Base-by-base conservation (phyloP, 2,113 vertebrate species). In the Stegastes partitus region DNA sequence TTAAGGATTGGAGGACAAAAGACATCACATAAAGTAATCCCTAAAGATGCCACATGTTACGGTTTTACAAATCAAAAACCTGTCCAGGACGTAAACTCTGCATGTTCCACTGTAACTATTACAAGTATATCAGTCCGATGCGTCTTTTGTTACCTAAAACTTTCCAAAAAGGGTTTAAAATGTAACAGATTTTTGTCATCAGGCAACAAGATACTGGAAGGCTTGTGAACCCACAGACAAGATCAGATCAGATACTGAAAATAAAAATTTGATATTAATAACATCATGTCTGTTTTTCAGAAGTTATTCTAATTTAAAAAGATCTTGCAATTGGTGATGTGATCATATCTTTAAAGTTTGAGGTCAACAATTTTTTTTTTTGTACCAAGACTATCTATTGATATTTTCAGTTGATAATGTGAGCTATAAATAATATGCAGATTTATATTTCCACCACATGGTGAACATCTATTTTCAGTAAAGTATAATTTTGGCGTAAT, bases 1-100 rank as follows among this genome's bases (percentile, higher is more conserved):
- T 64, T 61, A 25, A 70, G 55, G 14, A 22, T 22, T 14, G 56
- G 11, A 56, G n/a, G n/a, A 77, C 16, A 28, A 2, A 42, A 42
- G 39, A 42, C 14, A 42, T 42, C 11, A 11, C 39, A 15, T 15
- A 15, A 3, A 15, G 11, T 42, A 22, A 44, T 44, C 51, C 9
- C 9, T 14, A 19, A 11, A 19, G 44, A 44, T n/a, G 21, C 22
- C 12, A 6, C n/a, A 28, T n/a, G 26, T 64, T 39, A 28, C 15
- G 7, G 18, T 63, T 66, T 61, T 23, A 5, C n/a, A 14, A 15
- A 42, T 42, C 39, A 15, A 42, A 42, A 42, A 3, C 14, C 11
- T 14, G 39, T 14, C 11, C 3, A 42, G 39, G 12, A 42, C 12
- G 14, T 42, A 42, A 42, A 42, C 39, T 42, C 39, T 42, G 39